Percentiles rank a stretch among this genome's conserved stretches.
phyloP scores from a whole-genome alignment of 2,113 vertebrate genomes.

The Actinemys pallida region DNA sequence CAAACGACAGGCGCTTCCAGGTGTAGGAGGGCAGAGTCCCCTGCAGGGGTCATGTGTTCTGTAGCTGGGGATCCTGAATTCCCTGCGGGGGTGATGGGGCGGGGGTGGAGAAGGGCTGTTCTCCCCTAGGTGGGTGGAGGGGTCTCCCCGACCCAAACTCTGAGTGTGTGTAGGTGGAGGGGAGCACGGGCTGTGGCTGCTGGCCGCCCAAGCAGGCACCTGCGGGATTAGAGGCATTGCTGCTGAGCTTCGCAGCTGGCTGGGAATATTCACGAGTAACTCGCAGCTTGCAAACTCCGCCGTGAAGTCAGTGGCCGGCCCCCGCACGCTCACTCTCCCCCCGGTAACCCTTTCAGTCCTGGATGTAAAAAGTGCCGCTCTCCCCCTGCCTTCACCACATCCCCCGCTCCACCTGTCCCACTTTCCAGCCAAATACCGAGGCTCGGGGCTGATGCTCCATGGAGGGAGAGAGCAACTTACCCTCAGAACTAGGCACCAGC shows the following conservation, averaged over 20 bases:
- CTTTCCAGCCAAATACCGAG: not conserved
- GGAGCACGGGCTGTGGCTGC: not conserved
- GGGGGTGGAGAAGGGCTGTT: not conserved
- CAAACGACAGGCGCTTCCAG: not conserved
- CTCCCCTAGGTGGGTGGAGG: not conserved
- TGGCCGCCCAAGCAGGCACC: constrained; percentile 31
- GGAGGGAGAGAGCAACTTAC: constrained; percentile 72
- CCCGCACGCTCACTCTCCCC: not conserved
- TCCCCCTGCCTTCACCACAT: not conserved
- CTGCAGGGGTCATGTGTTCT: constrained; percentile 19
- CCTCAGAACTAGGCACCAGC: constrained; percentile 62
- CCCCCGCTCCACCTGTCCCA: not conserved
- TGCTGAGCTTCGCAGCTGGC: constrained; percentile 1
- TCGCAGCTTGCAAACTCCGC: constrained; percentile 26
- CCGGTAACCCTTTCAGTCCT: constrained; percentile 59
- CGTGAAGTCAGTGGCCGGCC: not conserved
- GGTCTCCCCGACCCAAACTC: not conserved
- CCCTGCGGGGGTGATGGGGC: not conserved
- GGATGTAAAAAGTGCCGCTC: not conserved
- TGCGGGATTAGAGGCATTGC: not conserved
- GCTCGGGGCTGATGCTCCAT: not conserved
- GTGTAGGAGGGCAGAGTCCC: constrained; percentile 24
- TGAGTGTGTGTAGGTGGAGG: not conserved
- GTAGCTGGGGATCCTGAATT: not conserved
- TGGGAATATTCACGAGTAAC: not conserved